Evolutionary conservation across 2,888 invertebrate species (phyloP).

Genomic region (Parnassius smintheus): DNA sequence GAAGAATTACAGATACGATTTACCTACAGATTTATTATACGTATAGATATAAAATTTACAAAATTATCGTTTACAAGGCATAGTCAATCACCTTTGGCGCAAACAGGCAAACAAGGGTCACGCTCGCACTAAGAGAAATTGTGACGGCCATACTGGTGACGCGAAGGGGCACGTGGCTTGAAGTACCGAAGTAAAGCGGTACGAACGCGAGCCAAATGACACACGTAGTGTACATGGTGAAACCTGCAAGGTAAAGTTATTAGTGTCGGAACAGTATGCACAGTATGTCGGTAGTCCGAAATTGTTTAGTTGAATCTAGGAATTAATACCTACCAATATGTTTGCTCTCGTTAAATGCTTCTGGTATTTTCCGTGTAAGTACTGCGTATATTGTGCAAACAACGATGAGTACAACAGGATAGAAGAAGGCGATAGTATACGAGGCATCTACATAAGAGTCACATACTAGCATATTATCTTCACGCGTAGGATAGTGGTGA

Average conservation of each 20-base stretch:
- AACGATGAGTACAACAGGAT: conserved; percentile 94
- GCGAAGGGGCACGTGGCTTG: conserved; percentile 93
- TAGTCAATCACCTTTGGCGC: conserved; percentile 88
- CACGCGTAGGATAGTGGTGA: conserved; percentile 94
- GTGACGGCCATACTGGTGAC: conserved; percentile 98
- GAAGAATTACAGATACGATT: too few relatives aligned
- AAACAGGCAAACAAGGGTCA: conserved; percentile 95
- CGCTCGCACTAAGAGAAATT: conserved; percentile 95
- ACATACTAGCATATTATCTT: conserved; percentile 96
- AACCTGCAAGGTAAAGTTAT: conserved; percentile 80
- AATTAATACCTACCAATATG: conserved; percentile 88
- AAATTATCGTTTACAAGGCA: too few relatives aligned
- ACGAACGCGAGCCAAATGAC: conserved; percentile 99
- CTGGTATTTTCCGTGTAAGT: conserved; percentile 97
- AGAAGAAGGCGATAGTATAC: conserved; percentile 96
- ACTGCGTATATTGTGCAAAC: conserved; percentile 98
- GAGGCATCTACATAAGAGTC: conserved; percentile 95
- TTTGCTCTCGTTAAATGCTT: conserved; percentile 99
- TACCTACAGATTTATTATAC: too few relatives aligned
- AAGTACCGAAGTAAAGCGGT: conserved; percentile 97
- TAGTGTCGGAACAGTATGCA: conserved; percentile 86
- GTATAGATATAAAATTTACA: too few relatives aligned
- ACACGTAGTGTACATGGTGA: conserved; percentile 99
- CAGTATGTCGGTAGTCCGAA: not conserved
- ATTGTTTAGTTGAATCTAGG: not conserved